Evolutionary conservation across 2,797 vertebrate genomes (phyloP).

Genomic region (Acanthis flammea): DNA sequence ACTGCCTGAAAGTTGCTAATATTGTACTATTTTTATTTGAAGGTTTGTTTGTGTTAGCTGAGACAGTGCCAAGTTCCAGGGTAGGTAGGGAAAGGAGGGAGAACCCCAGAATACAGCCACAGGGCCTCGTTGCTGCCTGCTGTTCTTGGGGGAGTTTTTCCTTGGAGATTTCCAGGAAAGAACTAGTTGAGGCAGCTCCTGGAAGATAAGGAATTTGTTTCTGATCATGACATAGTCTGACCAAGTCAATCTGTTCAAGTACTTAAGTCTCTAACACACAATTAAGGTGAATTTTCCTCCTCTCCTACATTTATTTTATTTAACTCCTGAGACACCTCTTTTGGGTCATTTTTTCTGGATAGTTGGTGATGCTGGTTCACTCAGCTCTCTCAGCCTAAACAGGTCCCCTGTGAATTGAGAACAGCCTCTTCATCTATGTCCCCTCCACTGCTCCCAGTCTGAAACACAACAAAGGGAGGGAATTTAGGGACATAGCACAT

Average conservation of each 20-base stretch:
- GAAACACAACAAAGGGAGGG: background rate
- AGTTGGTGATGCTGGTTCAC: background rate
- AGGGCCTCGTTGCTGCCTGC: accelerated
- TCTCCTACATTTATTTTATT: background rate
- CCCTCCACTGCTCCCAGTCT: background rate
- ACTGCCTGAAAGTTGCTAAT: constrained; percentile 19
- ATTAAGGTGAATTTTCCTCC: background rate
- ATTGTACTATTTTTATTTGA: constrained; percentile 38
- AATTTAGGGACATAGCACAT: background rate
- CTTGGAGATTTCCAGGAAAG: background rate
- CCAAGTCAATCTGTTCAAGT: background rate
- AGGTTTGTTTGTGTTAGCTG: background rate
- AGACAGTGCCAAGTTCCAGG: background rate
- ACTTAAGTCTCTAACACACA: background rate
- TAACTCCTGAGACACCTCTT: background rate
- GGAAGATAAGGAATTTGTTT: background rate
- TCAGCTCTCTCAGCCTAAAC: background rate
- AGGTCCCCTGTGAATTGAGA: background rate
- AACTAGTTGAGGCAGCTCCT: background rate
- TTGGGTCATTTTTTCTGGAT: background rate
- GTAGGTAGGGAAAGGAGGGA: background rate
- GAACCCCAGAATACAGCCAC: background rate
- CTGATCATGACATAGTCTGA: background rate
- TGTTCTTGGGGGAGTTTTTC: background rate
- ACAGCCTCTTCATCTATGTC: background rate